These are phyloP conservation scores for Varanus salvator DNA, from an alignment of 2,113 vertebrate species.

Conservation along the genomic window DNA sequence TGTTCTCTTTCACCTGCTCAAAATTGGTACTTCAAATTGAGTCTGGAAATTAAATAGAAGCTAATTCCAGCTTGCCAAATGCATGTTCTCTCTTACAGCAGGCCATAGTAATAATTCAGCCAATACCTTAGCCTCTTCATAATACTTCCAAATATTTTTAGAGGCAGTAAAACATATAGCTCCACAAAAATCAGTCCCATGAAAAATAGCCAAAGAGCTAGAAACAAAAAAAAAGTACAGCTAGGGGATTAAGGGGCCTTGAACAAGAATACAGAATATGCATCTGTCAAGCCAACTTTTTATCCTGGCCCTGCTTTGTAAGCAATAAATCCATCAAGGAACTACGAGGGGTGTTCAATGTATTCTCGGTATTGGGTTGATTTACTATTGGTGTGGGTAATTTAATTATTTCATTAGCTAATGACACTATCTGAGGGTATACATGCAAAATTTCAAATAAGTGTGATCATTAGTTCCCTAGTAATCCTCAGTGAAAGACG, in stretches of 20 bases:
- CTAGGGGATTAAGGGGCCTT: background rate
- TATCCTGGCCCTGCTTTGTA: background rate
- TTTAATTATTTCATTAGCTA: no score
- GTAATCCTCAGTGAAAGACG: no score
- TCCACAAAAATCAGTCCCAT: background rate
- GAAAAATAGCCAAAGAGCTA: background rate
- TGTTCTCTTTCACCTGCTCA: background rate
- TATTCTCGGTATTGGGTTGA: no score
- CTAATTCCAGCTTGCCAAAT: background rate
- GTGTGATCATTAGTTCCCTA: no score
- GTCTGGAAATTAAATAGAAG: background rate
- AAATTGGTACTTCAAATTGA: background rate
- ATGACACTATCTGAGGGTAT: no score
- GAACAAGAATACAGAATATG: background rate
- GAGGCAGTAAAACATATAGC: background rate
- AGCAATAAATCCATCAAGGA: background rate
- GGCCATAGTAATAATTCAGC: background rate
- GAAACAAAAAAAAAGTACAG: background rate
- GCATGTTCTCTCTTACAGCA: background rate
- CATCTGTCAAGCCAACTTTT: background rate
- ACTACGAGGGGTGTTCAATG: background rate
- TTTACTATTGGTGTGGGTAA: no score
- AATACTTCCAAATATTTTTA: background rate
- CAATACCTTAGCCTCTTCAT: background rate
- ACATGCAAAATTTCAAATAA: no score